Evolutionary conservation across 2,797 vertebrate genomes (phyloP).

Genomic region (Sebastes vulpes): DNA sequence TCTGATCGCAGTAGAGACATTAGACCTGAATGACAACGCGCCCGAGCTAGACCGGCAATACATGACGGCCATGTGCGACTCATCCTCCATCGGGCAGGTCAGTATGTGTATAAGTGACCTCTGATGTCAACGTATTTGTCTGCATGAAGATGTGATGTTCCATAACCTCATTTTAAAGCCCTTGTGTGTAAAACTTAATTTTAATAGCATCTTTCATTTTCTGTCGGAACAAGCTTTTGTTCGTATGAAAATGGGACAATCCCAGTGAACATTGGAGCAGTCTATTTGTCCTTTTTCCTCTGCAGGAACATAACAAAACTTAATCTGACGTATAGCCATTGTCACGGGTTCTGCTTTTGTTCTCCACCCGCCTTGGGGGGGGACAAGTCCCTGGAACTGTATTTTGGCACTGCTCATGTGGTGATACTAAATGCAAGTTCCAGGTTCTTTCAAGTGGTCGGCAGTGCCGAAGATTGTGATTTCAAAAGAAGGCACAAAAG

Average conservation of each 20-base stretch:
- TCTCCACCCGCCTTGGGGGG: not conserved
- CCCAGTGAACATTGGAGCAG: not conserved
- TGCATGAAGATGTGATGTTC: not conserved
- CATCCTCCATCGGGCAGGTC: conserved; percentile 89
- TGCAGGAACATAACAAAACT: not conserved
- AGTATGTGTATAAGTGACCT: conserved; percentile 42
- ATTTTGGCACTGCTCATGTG: not conserved
- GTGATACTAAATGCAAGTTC: not conserved
- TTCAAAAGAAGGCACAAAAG: conserved; percentile 16
- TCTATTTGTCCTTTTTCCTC: conserved; percentile 5
- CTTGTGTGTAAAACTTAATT: not conserved
- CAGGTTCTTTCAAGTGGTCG: conserved; percentile 4
- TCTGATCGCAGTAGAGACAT: conserved; percentile 88
- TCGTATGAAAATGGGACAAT: conserved; percentile 4
- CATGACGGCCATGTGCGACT: conserved; percentile 91
- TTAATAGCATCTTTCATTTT: not conserved
- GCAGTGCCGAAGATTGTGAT: conserved; percentile 30
- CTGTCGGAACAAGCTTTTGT: conserved; percentile 3
- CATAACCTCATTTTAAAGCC: not conserved
- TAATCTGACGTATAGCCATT: conserved; percentile 10
- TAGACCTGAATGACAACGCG: conserved; percentile 93
- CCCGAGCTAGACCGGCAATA: conserved; percentile 91
- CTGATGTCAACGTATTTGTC: not conserved
- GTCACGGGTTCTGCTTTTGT: conserved; percentile 26
- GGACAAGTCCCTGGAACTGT: conserved; percentile 1